phyloP scores from a whole-genome alignment of 2,113 vertebrate genomes.

The Clarias macrocephalus region DNA sequence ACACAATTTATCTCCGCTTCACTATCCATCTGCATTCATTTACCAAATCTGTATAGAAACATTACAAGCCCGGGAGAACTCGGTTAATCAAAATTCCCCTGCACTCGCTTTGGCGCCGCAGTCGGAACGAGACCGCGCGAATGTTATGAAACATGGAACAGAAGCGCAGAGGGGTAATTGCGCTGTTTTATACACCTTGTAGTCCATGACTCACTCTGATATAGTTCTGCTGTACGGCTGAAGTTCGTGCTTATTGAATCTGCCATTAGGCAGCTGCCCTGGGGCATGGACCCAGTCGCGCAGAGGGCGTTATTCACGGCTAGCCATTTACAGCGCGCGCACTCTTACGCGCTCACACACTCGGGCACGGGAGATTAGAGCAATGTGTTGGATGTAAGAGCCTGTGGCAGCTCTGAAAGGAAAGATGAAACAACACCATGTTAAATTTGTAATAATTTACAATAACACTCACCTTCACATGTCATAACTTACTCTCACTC shows the following conservation, averaged over 20 bases:
- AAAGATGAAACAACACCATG: background rate
- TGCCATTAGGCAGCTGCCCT: constrained; percentile 28
- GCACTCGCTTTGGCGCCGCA: background rate
- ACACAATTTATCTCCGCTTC: background rate
- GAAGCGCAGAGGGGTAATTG: constrained; percentile 23
- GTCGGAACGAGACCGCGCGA: background rate
- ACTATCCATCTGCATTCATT: constrained; percentile 22
- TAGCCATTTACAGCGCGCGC: constrained; percentile 12
- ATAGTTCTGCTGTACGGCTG: constrained; percentile 2
- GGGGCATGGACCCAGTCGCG: background rate
- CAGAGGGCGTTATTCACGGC: constrained; percentile 5
- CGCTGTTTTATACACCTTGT: constrained; percentile 32
- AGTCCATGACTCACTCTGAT: constrained; percentile 41
- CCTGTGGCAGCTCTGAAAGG: background rate
- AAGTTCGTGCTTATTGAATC: constrained; percentile 1
- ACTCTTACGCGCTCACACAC: constrained; percentile 2
- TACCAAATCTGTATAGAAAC: constrained; percentile 11
- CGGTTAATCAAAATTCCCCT: constrained; percentile 32
- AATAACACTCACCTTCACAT: background rate
- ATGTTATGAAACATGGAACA: constrained; percentile 24
- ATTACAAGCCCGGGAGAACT: background rate
- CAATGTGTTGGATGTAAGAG: background rate
- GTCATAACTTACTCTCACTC: background rate
- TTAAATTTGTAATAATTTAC: background rate
- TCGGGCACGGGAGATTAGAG: background rate